Percentiles rank a stretch among this genome's conserved stretches.
Conservation (phyloP, 2,113 vertebrate species). For the Otis tarda region DNA sequence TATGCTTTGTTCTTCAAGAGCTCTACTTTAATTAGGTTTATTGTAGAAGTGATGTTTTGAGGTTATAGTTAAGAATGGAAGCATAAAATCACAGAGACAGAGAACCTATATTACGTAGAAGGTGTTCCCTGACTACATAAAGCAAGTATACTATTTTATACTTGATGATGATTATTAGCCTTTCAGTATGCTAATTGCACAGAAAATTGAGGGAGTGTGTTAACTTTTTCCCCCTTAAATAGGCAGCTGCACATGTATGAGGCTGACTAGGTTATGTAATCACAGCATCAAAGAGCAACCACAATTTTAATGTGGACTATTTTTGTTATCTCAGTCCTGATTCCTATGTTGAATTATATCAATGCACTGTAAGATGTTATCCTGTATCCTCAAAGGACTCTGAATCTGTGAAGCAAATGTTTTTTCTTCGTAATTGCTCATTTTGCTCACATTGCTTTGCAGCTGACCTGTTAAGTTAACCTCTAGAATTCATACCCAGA, state of each 20-base stretch:
- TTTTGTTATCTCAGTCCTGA: not conserved
- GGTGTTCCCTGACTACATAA: not conserved
- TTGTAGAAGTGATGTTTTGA: not conserved
- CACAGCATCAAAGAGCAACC: not conserved
- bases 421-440: not conserved
- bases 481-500: not conserved
- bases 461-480: not conserved
- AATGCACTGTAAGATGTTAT: not conserved
- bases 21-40: not conserved
- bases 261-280: not conserved
- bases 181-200: not conserved
- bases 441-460: not conserved
- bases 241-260: not conserved
- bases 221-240: not conserved
- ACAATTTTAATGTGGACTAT: not conserved
- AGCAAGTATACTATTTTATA: not conserved
- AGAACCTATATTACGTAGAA: not conserved
- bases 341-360: not conserved
- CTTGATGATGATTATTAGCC: not conserved
- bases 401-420: not conserved
- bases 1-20: not conserved
- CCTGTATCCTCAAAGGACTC: not conserved
- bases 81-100: not conserved
- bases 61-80: not conserved
- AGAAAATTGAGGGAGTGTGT: not conserved